A percentile compares a stretch with the other conserved stretches of the same genome.
phyloP scores from a whole-genome alignment of 2,888 invertebrate species.

The Chymomyza caudatula region DNA sequence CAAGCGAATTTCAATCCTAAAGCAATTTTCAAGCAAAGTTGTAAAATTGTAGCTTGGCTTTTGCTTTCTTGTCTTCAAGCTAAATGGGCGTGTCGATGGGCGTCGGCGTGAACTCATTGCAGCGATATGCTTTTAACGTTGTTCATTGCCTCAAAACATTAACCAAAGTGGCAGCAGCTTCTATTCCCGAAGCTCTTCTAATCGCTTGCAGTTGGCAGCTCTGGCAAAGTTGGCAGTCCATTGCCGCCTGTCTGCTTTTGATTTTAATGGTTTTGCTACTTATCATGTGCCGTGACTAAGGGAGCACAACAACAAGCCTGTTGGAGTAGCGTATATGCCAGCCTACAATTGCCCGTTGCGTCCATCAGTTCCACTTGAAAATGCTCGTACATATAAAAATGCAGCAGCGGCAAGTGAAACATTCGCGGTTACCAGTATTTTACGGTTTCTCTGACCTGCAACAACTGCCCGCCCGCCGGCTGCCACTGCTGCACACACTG shows the following conservation, averaged over 20 bases:
- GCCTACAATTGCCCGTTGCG: slow-evolving; percentile 10
- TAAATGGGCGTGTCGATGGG: no score
- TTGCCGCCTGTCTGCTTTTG: slow-evolving; percentile 41
- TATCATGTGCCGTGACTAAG: slow-evolving; percentile 54
- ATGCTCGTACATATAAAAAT: neutral
- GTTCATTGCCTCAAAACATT: slow-evolving; percentile 47
- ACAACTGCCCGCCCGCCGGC: neutral
- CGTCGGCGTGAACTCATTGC: neutral
- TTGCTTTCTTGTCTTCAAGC: no score
- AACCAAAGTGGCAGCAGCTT: slow-evolving; percentile 58
- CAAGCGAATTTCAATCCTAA: no score
- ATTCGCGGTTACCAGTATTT: slow-evolving; percentile 20
- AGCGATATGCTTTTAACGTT: slow-evolving; percentile 51
- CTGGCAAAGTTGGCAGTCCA: neutral
- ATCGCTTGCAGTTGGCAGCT: slow-evolving; percentile 38
- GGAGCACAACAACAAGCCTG: slow-evolving; percentile 8
- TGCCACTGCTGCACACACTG: neutral
- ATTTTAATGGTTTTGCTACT: slow-evolving; percentile 70
- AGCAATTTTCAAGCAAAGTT: no score
- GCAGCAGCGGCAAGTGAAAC: slow-evolving; percentile 9
- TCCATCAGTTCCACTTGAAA: neutral
- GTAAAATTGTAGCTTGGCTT: no score
- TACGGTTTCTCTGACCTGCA: neutral
- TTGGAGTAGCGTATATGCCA: neutral
- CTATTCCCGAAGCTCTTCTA: slow-evolving; percentile 27